Evolutionary conservation across 2,888 invertebrate species (phyloP).

Genomic region (Thyatira batis): DNA sequence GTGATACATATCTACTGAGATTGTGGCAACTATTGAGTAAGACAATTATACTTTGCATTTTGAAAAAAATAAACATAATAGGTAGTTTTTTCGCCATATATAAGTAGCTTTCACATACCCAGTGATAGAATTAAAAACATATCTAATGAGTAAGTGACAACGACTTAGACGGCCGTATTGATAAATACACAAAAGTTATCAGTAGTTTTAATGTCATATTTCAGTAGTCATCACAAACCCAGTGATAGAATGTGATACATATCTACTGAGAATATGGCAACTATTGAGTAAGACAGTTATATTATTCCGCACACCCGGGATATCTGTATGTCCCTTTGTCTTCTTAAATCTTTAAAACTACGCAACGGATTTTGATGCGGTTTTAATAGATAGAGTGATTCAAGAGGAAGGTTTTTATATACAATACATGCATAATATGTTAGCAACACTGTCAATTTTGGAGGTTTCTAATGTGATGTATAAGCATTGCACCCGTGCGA

Average conservation of each 20-base stretch:
- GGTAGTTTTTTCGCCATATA: conserved; percentile 4
- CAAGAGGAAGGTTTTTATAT: too few relatives aligned
- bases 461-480: too few relatives aligned
- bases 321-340: too few relatives aligned
- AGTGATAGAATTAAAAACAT: conserved; percentile 25
- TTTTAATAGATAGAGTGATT: too few relatives aligned
- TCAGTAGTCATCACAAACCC: conserved; percentile 19
- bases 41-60: neutral
- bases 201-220: conserved; percentile 1
- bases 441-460: too few relatives aligned
- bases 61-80: too few relatives aligned
- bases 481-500: too few relatives aligned
- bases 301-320: too few relatives aligned
- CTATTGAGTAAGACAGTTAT: too few relatives aligned
- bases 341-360: too few relatives aligned
- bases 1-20: conserved; percentile 18
- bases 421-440: too few relatives aligned
- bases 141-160: conserved; percentile 15
- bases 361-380: too few relatives aligned
- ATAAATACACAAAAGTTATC: conserved; percentile 8
- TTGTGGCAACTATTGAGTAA: neutral
- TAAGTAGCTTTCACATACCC: conserved; percentile 19
- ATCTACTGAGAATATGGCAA: conserved; percentile 9
- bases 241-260: conserved; percentile 31
- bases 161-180: conserved; percentile 6